Conservation (phyloP, 1,140 invertebrate species). For the Drosophila parvula region DNA sequence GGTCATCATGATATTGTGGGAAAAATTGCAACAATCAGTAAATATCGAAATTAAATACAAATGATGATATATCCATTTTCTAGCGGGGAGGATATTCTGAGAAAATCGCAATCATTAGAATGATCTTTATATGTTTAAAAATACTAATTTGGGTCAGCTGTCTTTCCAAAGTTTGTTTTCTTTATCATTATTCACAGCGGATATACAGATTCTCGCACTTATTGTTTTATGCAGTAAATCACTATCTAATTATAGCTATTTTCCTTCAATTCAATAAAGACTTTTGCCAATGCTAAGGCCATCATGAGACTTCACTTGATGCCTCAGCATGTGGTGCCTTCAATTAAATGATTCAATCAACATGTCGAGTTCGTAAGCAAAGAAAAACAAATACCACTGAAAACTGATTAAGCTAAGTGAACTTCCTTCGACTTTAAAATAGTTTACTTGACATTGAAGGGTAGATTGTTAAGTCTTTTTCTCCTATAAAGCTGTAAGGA, state of each 20-base stretch:
- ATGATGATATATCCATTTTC: background rate
- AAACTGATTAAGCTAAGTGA: slow-evolving; percentile 20
- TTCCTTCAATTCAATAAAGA: background rate
- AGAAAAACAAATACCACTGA: background rate
- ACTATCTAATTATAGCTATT: background rate
- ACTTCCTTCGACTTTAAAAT: background rate
- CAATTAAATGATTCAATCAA: slow-evolving; percentile 2
- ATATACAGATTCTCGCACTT: background rate
- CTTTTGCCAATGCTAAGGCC: slow-evolving; percentile 8
- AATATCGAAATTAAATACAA: slow-evolving; percentile 6
- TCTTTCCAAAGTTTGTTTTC: slow-evolving; percentile 1
- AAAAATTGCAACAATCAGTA: slow-evolving; percentile 8
- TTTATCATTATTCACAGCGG: background rate
- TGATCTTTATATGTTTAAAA: background rate
- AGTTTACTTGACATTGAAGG: background rate
- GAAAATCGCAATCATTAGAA: background rate
- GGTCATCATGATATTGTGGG: slow-evolving; percentile 36
- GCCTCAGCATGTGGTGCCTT: background rate
- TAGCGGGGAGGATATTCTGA: background rate
- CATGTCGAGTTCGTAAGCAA: background rate
- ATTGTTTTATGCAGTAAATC: background rate
- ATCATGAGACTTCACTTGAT: background rate
- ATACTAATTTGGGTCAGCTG: background rate
- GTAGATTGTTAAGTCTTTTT: background rate
- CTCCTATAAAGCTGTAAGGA: background rate